Evolutionary conservation across 2,888 invertebrate genomes (phyloP).

Genomic region (Dendrolimus pini): DNA sequence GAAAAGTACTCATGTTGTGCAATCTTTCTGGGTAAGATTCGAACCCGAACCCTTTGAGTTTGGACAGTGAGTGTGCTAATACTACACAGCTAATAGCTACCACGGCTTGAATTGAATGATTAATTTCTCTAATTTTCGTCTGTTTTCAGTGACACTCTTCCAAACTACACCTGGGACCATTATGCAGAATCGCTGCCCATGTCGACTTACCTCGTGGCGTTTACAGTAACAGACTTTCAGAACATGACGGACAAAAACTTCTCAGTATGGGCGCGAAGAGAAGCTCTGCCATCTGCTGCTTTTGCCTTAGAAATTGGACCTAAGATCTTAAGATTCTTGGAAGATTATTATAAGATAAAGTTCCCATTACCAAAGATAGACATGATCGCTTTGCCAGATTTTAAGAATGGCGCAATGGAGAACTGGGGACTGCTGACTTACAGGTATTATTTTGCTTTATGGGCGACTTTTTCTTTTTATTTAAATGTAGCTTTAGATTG

Average conservation of each 20-base stretch:
- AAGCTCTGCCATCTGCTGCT: conserved; percentile 82
- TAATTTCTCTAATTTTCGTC: neutral
- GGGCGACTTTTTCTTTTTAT: no score
- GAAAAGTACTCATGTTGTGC: no score
- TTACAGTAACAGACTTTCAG: conserved; percentile 87
- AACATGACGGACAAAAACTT: conserved; percentile 76
- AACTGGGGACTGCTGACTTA: conserved; percentile 90
- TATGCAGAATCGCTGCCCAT: conserved; percentile 87
- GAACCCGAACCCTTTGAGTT: no score
- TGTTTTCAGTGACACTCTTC: conserved; percentile 66
- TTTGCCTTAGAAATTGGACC: conserved; percentile 88
- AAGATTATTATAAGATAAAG: conserved; percentile 84
- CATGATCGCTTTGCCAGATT: conserved; percentile 95
- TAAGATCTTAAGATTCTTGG: conserved; percentile 81
- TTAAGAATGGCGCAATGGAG: conserved; percentile 93
- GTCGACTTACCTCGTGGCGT: conserved; percentile 94
- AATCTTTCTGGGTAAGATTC: no score
- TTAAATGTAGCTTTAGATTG: no score
- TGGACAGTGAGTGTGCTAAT: no score
- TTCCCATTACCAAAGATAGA: conserved; percentile 91
- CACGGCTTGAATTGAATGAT: no score
- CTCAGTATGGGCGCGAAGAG: conserved; percentile 82
- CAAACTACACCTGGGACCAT: conserved; percentile 85
- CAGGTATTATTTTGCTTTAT: conserved; percentile 52
- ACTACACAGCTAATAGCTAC: no score